Conservation (phyloP, 2,113 vertebrate species). For the Redunca redunca region DNA sequence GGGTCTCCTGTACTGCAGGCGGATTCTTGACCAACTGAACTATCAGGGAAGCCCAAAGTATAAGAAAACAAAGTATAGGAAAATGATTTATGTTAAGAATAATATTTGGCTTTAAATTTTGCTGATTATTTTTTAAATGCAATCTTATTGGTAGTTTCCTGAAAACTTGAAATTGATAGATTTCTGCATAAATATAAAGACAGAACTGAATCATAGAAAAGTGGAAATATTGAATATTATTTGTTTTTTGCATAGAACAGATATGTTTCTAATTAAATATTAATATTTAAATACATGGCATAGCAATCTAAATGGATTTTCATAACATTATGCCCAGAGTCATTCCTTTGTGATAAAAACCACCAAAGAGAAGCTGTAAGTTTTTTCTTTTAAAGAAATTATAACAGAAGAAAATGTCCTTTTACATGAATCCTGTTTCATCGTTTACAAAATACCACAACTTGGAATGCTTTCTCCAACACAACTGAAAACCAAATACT, state of each 20-base stretch:
- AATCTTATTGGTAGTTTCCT: not conserved
- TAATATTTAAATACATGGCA: constrained; percentile 6
- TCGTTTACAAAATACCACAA: not conserved
- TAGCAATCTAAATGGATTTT: not conserved
- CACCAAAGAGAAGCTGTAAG: not conserved
- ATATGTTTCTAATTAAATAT: constrained; percentile 37
- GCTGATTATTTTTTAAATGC: not conserved
- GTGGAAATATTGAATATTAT: not conserved
- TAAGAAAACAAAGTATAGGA: not conserved
- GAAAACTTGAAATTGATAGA: not conserved
- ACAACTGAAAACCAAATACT: not conserved
- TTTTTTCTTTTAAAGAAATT: not conserved
- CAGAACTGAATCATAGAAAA: not conserved
- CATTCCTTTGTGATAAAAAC: not conserved
- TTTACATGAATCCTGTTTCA: not conserved
- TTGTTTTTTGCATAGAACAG: not conserved
- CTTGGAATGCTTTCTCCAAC: not conserved
- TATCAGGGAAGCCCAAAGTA: not conserved
- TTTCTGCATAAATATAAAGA: not conserved
- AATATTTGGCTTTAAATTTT: not conserved
- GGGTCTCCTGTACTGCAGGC: not conserved
- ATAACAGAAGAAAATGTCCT: not conserved
- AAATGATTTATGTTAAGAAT: not conserved
- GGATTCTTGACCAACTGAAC: not conserved
- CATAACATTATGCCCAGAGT: not conserved